phyloP scores from a whole-genome alignment of 2,113 vertebrate genomes.

The Xiphophorus hellerii region DNA sequence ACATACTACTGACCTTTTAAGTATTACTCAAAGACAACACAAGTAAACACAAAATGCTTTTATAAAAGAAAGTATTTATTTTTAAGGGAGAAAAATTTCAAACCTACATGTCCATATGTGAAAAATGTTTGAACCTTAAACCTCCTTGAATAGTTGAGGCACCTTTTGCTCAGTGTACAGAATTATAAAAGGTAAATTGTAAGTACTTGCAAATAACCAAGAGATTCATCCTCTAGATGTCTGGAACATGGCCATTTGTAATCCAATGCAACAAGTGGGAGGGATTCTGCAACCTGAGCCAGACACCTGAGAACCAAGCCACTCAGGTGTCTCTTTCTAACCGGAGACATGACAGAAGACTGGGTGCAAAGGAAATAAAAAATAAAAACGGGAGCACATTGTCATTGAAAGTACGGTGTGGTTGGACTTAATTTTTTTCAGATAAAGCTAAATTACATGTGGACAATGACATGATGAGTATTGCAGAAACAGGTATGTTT shows the following conservation, averaged over 20 bases:
- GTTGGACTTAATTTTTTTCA: conserved; percentile 12
- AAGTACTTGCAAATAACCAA: too few species aligned
- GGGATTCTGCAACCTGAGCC: conserved; percentile 71
- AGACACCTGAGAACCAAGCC: conserved; percentile 39
- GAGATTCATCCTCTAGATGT: background rate
- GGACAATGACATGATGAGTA: conserved; percentile 58
- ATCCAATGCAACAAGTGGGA: conserved; percentile 55
- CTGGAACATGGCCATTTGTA: conserved; percentile 51
- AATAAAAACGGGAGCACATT: background rate
- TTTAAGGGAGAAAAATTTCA: too few species aligned
- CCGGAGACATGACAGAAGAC: conserved; percentile 9
- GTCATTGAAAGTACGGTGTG: background rate
- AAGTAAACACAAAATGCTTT: too few species aligned
- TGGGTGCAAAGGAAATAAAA: too few species aligned
- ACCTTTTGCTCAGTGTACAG: too few species aligned
- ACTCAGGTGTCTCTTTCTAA: conserved; percentile 74
- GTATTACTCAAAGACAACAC: too few species aligned
- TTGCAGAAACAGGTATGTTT: conserved; percentile 43
- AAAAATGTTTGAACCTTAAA: too few species aligned
- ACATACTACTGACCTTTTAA: too few species aligned
- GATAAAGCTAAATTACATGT: conserved; percentile 11
- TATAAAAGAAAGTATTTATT: too few species aligned
- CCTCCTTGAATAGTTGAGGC: too few species aligned
- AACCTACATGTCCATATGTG: too few species aligned
- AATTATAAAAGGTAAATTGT: too few species aligned